phyloP scores from a whole-genome alignment of 2,797 vertebrate genomes.

The Xyrichtys novacula region DNA sequence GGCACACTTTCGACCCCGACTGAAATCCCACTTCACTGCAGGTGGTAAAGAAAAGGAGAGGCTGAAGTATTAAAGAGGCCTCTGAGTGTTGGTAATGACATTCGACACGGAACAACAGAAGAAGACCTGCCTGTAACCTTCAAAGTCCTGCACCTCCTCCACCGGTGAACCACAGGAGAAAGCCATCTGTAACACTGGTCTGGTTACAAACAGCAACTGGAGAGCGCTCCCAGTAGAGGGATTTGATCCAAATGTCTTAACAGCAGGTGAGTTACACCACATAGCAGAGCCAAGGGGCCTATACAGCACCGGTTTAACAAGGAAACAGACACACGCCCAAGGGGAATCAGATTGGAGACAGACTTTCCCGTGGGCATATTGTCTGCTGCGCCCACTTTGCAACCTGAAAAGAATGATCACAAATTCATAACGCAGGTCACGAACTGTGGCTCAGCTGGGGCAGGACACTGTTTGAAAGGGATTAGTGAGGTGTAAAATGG shows the following conservation, averaged over 20 bases:
- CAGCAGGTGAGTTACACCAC: slow-evolving; percentile 72
- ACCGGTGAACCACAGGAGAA: slow-evolving; percentile 57
- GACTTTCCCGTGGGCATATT: slow-evolving; percentile 40
- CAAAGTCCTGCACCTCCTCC: slow-evolving; percentile 41
- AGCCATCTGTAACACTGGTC: slow-evolving; percentile 72
- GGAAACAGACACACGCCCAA: slow-evolving; percentile 47
- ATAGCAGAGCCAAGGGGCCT: slow-evolving; percentile 42
- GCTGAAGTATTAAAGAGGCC: slow-evolving; percentile 67
- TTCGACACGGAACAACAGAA: slow-evolving; percentile 60
- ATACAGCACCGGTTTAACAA: slow-evolving; percentile 46
- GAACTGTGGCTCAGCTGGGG: slow-evolving; percentile 80
- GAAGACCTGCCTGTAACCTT: slow-evolving; percentile 64
- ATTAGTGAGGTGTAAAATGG: slow-evolving; percentile 74
- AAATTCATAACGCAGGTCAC: slow-evolving; percentile 63
- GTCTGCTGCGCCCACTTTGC: slow-evolving; percentile 60
- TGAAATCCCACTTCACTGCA: slow-evolving; percentile 66
- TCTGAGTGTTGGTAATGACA: slow-evolving; percentile 67
- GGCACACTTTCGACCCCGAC: slow-evolving; percentile 75
- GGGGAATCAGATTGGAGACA: slow-evolving; percentile 48
- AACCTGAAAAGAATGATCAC: slow-evolving; percentile 63
- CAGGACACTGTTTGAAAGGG: slow-evolving; percentile 63
- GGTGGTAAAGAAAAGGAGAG: slow-evolving; percentile 69
- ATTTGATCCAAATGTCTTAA: slow-evolving; percentile 65
- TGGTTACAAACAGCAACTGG: slow-evolving; percentile 40
- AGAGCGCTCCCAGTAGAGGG: slow-evolving; percentile 44